A percentile compares a stretch with the other conserved stretches of the same genome.
These are phyloP conservation scores for Sebastes glaucus DNA, from an alignment of 2,797 vertebrate genomes.

Conservation along the genomic window DNA sequence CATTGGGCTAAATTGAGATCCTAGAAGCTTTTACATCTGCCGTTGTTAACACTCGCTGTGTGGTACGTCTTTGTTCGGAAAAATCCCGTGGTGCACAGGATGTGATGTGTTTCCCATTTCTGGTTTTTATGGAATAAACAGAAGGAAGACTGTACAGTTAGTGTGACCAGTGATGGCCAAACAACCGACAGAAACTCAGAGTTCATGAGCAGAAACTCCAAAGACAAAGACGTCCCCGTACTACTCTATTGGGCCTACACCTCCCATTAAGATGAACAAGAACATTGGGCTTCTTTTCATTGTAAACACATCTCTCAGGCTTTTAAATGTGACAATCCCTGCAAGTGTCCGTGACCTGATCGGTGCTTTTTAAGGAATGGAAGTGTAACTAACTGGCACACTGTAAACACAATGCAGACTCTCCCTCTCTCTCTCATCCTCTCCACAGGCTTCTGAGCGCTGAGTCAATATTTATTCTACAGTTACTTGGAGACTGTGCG, in stretches of 20 bases:
- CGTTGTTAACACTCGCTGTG: constrained; percentile 7
- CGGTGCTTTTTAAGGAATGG: not conserved
- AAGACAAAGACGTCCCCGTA: not conserved
- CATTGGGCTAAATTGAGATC: not conserved
- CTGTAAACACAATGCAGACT: constrained; percentile 4
- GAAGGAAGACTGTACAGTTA: not conserved
- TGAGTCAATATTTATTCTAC: constrained; percentile 68
- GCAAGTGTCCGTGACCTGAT: constrained; percentile 14
- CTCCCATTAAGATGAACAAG: not conserved
- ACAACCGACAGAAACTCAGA: not conserved
- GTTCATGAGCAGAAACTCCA: not conserved
- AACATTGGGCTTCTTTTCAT: not conserved
- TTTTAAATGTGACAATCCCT: constrained; percentile 4
- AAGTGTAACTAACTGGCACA: not conserved
- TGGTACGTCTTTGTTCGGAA: not conserved
- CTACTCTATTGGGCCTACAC: not conserved
- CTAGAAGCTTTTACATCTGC: constrained; percentile 1
- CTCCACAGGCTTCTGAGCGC: constrained; percentile 1
- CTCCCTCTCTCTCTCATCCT: not conserved
- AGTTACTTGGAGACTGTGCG: constrained; percentile 37
- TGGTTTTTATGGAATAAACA: not conserved
- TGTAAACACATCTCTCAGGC: constrained; percentile 5
- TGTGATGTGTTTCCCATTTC: not conserved
- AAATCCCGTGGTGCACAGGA: not conserved
- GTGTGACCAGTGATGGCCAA: not conserved